These are phyloP conservation scores for Caligus rogercresseyi DNA, from an alignment of 1,140 invertebrate genomes.

Conservation along the genomic window DNA sequence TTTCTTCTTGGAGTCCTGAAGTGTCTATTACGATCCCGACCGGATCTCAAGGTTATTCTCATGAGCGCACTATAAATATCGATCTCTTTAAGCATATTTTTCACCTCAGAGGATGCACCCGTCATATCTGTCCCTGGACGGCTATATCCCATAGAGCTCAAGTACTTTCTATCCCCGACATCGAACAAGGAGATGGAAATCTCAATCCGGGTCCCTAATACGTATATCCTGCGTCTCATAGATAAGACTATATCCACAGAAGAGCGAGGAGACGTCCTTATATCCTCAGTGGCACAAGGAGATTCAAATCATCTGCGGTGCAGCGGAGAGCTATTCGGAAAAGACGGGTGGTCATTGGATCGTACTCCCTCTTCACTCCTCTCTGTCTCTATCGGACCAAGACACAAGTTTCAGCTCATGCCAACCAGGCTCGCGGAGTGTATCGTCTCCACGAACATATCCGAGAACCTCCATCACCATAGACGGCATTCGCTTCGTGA, in stretches of 20 bases:
- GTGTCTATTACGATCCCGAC: conserved; percentile 57
- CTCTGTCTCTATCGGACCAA: conserved; percentile 78
- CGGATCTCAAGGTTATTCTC: conserved; percentile 73
- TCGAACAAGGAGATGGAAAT: conserved; percentile 49
- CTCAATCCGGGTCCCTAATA: conserved; percentile 77
- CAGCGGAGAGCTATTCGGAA: conserved; percentile 60
- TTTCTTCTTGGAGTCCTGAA: conserved; percentile 82
- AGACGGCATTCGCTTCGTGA: conserved; percentile 91
- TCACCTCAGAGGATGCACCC: conserved; percentile 46
- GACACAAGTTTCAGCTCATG: conserved; percentile 95
- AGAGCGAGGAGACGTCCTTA: conserved; percentile 83
- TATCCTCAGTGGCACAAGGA: conserved; percentile 92
- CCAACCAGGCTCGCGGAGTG: conserved; percentile 86
- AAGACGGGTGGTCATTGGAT: conserved; percentile 69
- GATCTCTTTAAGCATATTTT: conserved; percentile 80
- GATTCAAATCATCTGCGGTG: conserved; percentile 75
- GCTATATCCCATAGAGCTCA: conserved; percentile 72
- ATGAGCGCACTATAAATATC: conserved; percentile 98
- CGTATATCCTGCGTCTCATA: conserved; percentile 61
- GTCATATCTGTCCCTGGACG: conserved; percentile 84
- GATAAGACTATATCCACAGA: conserved; percentile 36
- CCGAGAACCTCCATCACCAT: conserved; percentile 98
- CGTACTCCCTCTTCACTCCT: conserved; percentile 81
- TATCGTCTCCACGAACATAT: conserved; percentile 97
- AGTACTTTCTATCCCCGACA: conserved; percentile 57